phyloP scores from a whole-genome alignment of 2,888 invertebrate genomes.

The Ommatoiulus sabulosus region DNA sequence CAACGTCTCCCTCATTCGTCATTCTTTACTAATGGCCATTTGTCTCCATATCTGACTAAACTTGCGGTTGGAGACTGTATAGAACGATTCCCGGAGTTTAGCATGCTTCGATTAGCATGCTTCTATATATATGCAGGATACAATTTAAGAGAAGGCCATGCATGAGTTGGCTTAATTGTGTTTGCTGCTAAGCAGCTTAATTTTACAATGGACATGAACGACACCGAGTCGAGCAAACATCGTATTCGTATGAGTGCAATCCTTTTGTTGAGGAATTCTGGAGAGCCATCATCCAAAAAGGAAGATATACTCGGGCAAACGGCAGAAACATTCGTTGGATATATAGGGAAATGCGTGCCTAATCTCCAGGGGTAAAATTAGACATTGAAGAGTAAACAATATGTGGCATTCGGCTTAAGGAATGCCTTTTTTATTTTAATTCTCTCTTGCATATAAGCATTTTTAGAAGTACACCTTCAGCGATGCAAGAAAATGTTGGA shows the following conservation, averaged over 20 bases:
- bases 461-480: too few relatives aligned
- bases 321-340: not conserved
- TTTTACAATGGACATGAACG: not conserved
- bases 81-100: not conserved
- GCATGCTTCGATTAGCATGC: conserved; percentile 53
- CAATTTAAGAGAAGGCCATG: not conserved
- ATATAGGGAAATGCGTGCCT: too few relatives aligned
- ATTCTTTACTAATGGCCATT: conserved; percentile 53
- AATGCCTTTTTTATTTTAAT: too few relatives aligned
- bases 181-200: not conserved
- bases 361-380: too few relatives aligned
- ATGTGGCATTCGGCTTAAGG: too few relatives aligned
- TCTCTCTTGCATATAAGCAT: too few relatives aligned
- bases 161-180: conserved; percentile 11
- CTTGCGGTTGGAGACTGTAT: not conserved
- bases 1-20: conserved; percentile 54
- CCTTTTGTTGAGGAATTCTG: not conserved
- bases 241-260: not conserved
- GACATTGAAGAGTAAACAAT: too few relatives aligned
- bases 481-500: too few relatives aligned
- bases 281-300: not conserved
- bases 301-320: not conserved
- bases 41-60: conserved; percentile 52
- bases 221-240: not conserved
- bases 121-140: not conserved